These are phyloP conservation scores for Eulithis testata DNA, from an alignment of 2,888 invertebrate genomes.

Conservation along the genomic window DNA sequence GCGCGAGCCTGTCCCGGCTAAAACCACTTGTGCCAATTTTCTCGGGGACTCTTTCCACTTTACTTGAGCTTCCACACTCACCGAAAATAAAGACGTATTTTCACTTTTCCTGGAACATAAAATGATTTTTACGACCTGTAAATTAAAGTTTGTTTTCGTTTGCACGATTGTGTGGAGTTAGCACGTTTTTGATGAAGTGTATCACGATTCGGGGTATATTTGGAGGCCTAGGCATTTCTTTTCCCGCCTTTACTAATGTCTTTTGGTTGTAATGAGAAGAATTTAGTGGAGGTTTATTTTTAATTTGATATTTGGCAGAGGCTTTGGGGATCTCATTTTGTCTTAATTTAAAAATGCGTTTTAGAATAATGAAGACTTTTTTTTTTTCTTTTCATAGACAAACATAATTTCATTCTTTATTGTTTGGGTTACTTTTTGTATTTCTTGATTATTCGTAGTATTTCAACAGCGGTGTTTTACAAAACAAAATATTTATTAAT, in stretches of 20 bases:
- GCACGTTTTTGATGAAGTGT: constrained; percentile 40
- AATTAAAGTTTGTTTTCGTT: constrained; percentile 58
- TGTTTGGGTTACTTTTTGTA: too few relatives aligned
- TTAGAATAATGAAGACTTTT: constrained; percentile 27
- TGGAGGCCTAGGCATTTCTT: constrained; percentile 76
- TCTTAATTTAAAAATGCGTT: constrained; percentile 39
- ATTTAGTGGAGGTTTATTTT: constrained; percentile 71
- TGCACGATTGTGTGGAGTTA: constrained; percentile 36
- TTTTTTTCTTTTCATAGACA: background rate
- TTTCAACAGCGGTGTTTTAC: background rate
- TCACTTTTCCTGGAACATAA: constrained; percentile 52
- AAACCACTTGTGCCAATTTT: constrained; percentile 85
- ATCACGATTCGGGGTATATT: constrained; percentile 67
- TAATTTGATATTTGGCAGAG: constrained; percentile 68
- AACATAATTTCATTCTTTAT: too few relatives aligned
- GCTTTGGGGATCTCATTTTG: constrained; percentile 44
- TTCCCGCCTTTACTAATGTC: constrained; percentile 75
- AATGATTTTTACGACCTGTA: constrained; percentile 49
- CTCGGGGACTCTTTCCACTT: constrained; percentile 81
- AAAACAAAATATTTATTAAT: background rate
- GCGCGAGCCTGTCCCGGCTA: constrained; percentile 69
- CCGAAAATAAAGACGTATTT: constrained; percentile 62
- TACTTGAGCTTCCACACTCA: constrained; percentile 72
- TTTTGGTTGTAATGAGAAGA: constrained; percentile 78
- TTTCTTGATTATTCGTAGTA: background rate